Evolutionary conservation across 2,113 vertebrate species (phyloP), one percentile per base, ranked within the genome.

Genomic region (Oryzias javanicus): DNA sequence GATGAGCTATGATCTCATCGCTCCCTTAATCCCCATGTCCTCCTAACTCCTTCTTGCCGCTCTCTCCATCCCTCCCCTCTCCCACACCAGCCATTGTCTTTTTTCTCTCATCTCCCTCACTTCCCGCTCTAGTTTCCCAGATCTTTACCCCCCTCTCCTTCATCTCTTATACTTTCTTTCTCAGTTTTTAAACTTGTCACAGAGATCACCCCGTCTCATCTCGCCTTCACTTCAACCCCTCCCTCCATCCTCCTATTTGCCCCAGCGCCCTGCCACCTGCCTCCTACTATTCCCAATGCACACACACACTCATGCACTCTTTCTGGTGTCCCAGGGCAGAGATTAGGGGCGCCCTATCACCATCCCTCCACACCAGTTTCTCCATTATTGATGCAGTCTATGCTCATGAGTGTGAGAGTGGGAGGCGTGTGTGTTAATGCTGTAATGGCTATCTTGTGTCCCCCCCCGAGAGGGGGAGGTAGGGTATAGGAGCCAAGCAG

Each of bases 1-100:
- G 91, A 92, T 82, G 76, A 91, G 90, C 91, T 86, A 92, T 92
- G 91, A 92, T 90, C 91, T 92, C 91, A 92, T 91, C 86, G 57
- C 72, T 74, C 84, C 67, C 80, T 79, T 78, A 80, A 83, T 78
- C 76, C 68, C 67, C 59, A 70, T 59, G 35, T 22, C 42, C 42
- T 25, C 47, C 47, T 42, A 29, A 46, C 46, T 24, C 47, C 19
- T 42, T 55, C 77, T 51, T 60, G 35, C 10, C 49, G 62, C 48
- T 64, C 50, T 67, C 61, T 74, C 72, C 42, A 47, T 60, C 51
- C 72, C 53, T 55, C 74, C 59, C 68, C 75, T 58, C 67, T 69
- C 72, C 76, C 74, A 76, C 74, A 72, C 69, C 4, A 55, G 41
- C 80, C 77, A 85, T 86, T 88, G 82, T 88, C 86, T 82, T 58